phyloP scores from a whole-genome alignment of 1,140 invertebrate species.

The Neoseiulus cucumeris region DNA sequence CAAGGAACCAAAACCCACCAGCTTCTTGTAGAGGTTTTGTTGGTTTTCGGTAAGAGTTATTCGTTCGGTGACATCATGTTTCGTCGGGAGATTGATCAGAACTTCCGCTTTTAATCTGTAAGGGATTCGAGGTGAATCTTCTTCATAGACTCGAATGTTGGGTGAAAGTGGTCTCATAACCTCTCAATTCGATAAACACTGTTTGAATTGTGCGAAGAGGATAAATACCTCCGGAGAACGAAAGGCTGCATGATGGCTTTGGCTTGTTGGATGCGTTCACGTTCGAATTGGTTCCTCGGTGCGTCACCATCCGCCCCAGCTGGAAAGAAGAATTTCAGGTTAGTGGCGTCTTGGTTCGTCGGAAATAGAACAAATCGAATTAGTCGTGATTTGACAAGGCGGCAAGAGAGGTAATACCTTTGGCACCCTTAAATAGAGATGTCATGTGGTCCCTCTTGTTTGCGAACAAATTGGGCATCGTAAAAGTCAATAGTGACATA shows the following conservation, averaged over 20 bases:
- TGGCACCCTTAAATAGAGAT: constrained; percentile 43
- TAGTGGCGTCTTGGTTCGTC: constrained; percentile 28
- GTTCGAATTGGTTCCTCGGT: constrained; percentile 42
- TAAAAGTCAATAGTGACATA: constrained; percentile 82
- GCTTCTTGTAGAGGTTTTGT: constrained; percentile 44
- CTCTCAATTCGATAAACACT: background rate
- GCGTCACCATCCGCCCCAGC: background rate
- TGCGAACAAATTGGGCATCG: constrained; percentile 83
- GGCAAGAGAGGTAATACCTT: constrained; percentile 5
- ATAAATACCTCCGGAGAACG: constrained; percentile 58
- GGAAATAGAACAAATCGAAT: constrained; percentile 15
- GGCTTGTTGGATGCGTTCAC: constrained; percentile 68
- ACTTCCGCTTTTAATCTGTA: constrained; percentile 37
- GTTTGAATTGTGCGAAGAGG: too few species aligned
- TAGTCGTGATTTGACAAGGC: background rate
- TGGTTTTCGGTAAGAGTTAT: constrained; percentile 48
- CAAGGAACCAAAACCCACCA: too few species aligned
- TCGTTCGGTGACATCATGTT: constrained; percentile 43
- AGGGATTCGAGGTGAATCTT: background rate
- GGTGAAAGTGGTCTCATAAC: background rate
- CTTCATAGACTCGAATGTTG: background rate
- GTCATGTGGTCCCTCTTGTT: constrained; percentile 69
- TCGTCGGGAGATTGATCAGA: constrained; percentile 44
- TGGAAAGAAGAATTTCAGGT: constrained; percentile 17
- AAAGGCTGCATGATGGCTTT: constrained; percentile 92